Percentiles rank a stretch among this genome's conserved stretches.
Conservation (phyloP, 2,113 vertebrate species). For the Saguinus imperator region DNA sequence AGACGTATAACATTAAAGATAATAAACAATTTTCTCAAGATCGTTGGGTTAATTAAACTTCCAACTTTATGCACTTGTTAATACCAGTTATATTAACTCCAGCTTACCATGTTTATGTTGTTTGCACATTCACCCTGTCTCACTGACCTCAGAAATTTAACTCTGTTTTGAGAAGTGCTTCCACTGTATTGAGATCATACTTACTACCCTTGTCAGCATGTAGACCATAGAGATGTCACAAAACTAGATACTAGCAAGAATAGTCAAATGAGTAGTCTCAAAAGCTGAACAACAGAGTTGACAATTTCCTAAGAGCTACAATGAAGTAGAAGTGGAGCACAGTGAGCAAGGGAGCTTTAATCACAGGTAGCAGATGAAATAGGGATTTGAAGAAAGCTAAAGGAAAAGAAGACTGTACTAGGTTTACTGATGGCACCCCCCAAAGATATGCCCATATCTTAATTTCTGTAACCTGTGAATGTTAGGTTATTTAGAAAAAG, state of each 20-base stretch:
- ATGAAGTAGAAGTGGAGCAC: rapidly evolving
- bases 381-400: not conserved
- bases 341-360: not conserved
- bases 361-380: not conserved
- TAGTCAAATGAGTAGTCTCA: not conserved
- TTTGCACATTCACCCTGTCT: not conserved
- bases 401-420: not conserved
- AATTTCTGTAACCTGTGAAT: not conserved
- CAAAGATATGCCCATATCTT: not conserved
- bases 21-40: not conserved
- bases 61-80: not conserved
- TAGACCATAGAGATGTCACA: not conserved
- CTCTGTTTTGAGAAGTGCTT: not conserved
- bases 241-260: not conserved
- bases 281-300: not conserved
- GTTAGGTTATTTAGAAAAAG: not conserved
- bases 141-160: not conserved
- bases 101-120: not conserved
- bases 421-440: too few species aligned
- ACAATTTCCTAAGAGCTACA: not conserved
- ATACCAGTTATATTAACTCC: not conserved
- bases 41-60: not conserved
- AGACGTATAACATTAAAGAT: not conserved
- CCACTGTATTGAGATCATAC: not conserved
- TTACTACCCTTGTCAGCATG: not conserved